Evolutionary conservation across 2,888 invertebrate species (phyloP).

Genomic region (Salpingus planirostris): DNA sequence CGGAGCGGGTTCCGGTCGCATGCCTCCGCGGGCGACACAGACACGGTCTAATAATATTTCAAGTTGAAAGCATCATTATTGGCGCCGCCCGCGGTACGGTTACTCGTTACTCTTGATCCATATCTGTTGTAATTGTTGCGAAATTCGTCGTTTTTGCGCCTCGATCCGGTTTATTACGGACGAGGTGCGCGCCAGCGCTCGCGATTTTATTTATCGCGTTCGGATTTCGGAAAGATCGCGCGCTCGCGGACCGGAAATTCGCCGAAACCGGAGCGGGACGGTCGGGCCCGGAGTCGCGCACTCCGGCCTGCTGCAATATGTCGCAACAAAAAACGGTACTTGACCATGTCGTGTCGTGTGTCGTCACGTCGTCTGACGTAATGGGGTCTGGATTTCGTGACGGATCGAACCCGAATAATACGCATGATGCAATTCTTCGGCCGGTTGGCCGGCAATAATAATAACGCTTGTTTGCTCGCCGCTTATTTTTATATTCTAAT

Average conservation of each 20-base stretch:
- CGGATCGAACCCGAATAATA: no score
- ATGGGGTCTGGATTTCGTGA: no score
- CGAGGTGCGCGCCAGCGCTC: background rate
- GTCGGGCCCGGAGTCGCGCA: no score
- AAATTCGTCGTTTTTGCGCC: no score
- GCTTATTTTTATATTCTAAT: background rate
- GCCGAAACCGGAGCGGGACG: no score
- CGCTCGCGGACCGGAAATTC: background rate
- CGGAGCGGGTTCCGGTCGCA: constrained; percentile 14
- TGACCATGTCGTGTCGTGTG: no score
- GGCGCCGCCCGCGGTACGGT: constrained; percentile 26
- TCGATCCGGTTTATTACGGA: background rate
- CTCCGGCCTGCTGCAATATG: no score
- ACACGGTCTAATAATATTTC: constrained; percentile 29
- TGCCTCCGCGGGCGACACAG: constrained; percentile 23
- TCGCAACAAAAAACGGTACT: background rate
- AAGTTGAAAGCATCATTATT: constrained; percentile 17
- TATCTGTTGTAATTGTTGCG: no score
- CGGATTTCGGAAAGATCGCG: constrained; percentile 2
- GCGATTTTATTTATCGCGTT: no score
- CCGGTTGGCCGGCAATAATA: no score
- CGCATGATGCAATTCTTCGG: no score
- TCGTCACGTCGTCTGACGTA: no score
- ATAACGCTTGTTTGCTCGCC: background rate
- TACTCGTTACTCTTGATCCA: constrained; percentile 22